phyloP scores from a whole-genome alignment of 1,140 invertebrate genomes.

The Euura lappo region DNA sequence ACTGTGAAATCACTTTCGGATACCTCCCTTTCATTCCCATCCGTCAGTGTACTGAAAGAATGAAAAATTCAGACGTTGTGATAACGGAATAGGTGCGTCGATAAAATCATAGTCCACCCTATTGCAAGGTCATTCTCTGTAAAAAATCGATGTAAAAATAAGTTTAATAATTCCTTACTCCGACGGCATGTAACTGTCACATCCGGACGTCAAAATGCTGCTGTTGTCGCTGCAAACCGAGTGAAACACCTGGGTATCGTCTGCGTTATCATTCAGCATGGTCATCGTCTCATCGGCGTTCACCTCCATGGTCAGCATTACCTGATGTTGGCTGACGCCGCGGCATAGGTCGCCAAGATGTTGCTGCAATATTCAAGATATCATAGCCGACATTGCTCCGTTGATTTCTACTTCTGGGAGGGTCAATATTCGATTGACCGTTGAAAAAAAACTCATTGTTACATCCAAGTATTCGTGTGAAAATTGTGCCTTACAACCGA shows the following conservation, averaged over 20 bases:
- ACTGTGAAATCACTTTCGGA: slow-evolving; percentile 33
- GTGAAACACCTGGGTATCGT: slow-evolving; percentile 54
- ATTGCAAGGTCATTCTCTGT: neutral
- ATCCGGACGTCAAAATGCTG: slow-evolving; percentile 38
- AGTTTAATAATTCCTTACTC: slow-evolving; percentile 31
- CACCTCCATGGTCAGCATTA: slow-evolving; percentile 52
- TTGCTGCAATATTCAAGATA: slow-evolving; percentile 40
- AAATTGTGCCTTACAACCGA: slow-evolving; percentile 39
- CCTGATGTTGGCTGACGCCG: slow-evolving; percentile 48
- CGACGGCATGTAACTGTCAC: slow-evolving; percentile 46
- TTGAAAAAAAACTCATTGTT: no score
- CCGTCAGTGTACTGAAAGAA: slow-evolving; percentile 14
- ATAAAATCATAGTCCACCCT: no score
- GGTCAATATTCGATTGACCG: no score
- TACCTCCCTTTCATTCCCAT: neutral
- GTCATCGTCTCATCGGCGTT: slow-evolving; percentile 51
- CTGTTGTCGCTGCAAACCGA: slow-evolving; percentile 52
- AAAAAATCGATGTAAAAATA: slow-evolving; percentile 11
- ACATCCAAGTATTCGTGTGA: no score
- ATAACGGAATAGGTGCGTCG: neutral
- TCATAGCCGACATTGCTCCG: no score
- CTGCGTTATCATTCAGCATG: slow-evolving; percentile 48
- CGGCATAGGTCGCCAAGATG: slow-evolving; percentile 52
- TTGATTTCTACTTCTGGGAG: no score
- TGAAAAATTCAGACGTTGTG: neutral